Evolutionary conservation across 2,888 invertebrate species (phyloP).

Genomic region (Pseudolycoriella hygida): DNA sequence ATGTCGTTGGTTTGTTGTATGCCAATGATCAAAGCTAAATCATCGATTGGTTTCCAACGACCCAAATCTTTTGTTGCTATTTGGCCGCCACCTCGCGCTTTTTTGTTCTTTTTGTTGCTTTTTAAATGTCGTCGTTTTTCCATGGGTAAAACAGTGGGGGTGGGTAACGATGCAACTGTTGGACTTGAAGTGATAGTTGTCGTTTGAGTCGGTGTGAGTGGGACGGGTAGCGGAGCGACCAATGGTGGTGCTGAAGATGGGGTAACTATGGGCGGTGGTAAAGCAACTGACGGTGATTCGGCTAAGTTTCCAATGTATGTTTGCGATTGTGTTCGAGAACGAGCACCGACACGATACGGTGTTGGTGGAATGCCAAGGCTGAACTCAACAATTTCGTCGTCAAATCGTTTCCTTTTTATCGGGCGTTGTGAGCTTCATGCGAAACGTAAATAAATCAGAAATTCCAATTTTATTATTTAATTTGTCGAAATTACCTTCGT

Average conservation of each 20-base stretch:
- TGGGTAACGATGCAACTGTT: constrained; percentile 6
- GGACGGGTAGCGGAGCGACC: constrained; percentile 7
- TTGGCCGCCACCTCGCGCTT: constrained; percentile 36
- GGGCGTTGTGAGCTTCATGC: constrained; percentile 69
- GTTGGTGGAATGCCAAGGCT: constrained; percentile 49
- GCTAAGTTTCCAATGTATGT: constrained; percentile 17
- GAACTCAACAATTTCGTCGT: constrained; percentile 92
- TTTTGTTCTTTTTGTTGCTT: constrained; percentile 27
- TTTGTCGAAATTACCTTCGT: constrained; percentile 17
- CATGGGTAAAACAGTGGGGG: constrained; percentile 6
- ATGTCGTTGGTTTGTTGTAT: constrained; percentile 81
- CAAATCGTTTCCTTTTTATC: constrained; percentile 88
- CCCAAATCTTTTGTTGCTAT: constrained; percentile 71
- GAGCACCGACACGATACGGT: constrained; percentile 18
- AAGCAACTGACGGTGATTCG: not conserved
- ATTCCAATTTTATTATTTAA: not conserved
- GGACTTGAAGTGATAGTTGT: not conserved
- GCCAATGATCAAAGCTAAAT: constrained; percentile 80
- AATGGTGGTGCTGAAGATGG: constrained; percentile 7
- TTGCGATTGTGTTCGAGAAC: constrained; percentile 35
- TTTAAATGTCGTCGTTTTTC: constrained; percentile 6
- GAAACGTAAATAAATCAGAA: constrained; percentile 5
- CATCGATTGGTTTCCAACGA: constrained; percentile 95
- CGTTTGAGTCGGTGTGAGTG: not conserved
- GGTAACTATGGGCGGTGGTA: constrained; percentile 8